phyloP scores from a whole-genome alignment of 2,888 invertebrate genomes.

The Harpagoxenus sublaevis region DNA sequence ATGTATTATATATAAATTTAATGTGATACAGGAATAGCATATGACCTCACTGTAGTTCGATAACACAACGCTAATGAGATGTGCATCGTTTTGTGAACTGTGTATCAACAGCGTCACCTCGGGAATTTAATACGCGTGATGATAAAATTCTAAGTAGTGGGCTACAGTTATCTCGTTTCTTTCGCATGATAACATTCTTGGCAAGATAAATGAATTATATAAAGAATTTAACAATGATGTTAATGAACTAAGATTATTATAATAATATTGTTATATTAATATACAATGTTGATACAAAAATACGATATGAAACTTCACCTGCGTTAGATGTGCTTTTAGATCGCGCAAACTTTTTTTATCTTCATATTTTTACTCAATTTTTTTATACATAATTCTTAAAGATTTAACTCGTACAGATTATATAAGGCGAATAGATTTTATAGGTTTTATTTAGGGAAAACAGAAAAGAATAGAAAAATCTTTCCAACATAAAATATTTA shows the following conservation, averaged over 20 bases:
- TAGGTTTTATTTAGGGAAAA: neutral
- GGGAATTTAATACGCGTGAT: conserved; percentile 17
- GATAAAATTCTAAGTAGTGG: conserved; percentile 28
- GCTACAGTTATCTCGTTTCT: conserved; percentile 16
- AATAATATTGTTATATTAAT: neutral
- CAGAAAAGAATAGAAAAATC: neutral
- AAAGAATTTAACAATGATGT: conserved; percentile 6
- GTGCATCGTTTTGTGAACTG: conserved; percentile 27
- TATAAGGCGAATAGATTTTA: neutral
- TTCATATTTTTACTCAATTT: neutral
- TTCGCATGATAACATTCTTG: conserved; percentile 8
- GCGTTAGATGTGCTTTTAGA: neutral
- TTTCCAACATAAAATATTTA: neutral
- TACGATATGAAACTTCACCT: neutral
- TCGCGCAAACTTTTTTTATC: neutral
- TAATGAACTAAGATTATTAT: neutral
- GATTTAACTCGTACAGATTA: neutral
- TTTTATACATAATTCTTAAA: neutral
- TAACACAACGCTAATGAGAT: conserved; percentile 23
- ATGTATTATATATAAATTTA: neutral
- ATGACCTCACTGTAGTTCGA: neutral
- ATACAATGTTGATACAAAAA: neutral
- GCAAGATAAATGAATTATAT: conserved; percentile 5
- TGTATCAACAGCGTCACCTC: neutral
- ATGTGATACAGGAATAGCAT: neutral